Evolutionary conservation across 2,113 vertebrate species (phyloP).

Genomic region (Raja brachyura): DNA sequence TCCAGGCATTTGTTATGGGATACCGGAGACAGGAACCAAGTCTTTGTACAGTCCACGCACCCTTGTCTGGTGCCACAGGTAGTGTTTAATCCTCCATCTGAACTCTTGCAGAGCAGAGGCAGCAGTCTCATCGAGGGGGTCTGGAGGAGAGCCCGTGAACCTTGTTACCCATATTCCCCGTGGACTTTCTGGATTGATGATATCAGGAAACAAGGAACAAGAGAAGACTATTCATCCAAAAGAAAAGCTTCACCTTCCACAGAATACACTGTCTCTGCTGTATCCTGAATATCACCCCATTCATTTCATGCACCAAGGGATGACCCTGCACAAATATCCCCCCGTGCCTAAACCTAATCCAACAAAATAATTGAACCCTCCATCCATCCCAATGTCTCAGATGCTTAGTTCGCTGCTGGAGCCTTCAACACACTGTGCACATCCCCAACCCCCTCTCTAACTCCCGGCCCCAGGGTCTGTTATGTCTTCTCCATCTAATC

Average conservation of each 20-base stretch:
- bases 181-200: conserved; percentile 23
- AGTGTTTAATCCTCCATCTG: background rate
- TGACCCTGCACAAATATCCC: background rate
- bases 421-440: background rate
- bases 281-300: conserved; percentile 13
- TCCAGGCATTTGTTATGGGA: background rate
- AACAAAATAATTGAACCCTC: background rate
- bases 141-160: background rate
- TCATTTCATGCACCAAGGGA: background rate
- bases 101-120: background rate
- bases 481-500: background rate
- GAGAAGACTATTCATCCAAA: background rate
- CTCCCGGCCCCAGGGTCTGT: background rate
- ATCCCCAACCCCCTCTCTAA: background rate
- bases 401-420: background rate
- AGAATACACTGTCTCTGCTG: background rate
- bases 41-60: background rate
- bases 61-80: background rate
- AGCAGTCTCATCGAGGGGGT: background rate
- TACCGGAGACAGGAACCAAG: background rate
- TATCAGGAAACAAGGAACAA: background rate
- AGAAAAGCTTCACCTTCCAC: background rate
- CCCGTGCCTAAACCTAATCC: background rate
- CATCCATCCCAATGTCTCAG: background rate
- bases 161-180: background rate